Conservation (phyloP, 2,797 vertebrate species). For the Anguilla megastoma region DNA sequence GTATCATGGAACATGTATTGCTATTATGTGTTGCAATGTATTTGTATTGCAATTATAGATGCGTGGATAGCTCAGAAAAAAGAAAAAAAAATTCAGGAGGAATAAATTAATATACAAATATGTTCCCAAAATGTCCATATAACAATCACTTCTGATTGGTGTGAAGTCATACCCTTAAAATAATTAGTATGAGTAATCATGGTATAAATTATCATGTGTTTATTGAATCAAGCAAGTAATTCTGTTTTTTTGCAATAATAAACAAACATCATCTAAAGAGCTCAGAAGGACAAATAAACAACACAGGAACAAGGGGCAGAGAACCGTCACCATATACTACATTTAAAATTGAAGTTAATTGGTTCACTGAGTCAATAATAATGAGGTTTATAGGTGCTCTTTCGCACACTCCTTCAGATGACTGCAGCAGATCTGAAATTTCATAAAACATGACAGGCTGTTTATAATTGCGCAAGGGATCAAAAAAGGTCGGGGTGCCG, state of each 20-base stretch:
- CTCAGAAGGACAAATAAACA: not conserved
- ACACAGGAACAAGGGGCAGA: not conserved
- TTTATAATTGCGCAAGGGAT: slow-evolving; percentile 50
- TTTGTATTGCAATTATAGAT: not conserved
- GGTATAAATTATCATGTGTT: not conserved
- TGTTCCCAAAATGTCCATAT: not conserved
- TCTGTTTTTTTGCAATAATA: not conserved
- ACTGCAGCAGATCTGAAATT: slow-evolving; percentile 43
- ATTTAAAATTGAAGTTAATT: not conserved
- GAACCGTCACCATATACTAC: not conserved
- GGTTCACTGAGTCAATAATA: too few species aligned
- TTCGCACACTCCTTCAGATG: slow-evolving; percentile 39
- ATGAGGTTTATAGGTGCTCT: slow-evolving; percentile 34
- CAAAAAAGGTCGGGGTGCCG: slow-evolving; percentile 41
- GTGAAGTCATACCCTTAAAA: not conserved
- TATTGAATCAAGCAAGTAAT: not conserved
- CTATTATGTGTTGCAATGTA: not conserved
- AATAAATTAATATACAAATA: not conserved
- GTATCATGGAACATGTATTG: not conserved
- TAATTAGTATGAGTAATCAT: not conserved
- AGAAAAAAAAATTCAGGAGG: too few species aligned
- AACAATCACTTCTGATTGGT: not conserved
- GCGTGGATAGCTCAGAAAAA: not conserved
- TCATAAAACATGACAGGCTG: slow-evolving; percentile 53
- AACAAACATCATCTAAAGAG: not conserved